Evolutionary conservation across 1,140 invertebrate genomes (phyloP).

Genomic region (Aphidius ervi): DNA sequence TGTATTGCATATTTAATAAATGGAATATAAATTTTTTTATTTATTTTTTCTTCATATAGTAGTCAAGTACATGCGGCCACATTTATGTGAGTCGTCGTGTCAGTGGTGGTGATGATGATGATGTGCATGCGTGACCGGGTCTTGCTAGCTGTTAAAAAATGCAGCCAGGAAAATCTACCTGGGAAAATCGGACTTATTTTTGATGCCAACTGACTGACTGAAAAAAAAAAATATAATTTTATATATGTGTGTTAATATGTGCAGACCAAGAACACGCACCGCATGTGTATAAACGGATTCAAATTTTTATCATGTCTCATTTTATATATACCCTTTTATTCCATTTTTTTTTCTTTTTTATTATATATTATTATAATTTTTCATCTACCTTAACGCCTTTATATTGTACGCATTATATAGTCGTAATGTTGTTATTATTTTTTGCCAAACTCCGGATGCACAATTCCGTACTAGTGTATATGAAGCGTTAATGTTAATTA

Average conservation of each 20-base stretch:
- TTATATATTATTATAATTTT: background rate
- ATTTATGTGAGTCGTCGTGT: too few relatives aligned
- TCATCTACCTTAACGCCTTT: too few relatives aligned
- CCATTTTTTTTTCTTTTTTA: slow-evolving; percentile 14
- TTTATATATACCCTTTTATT: slow-evolving; percentile 12
- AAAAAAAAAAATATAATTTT: slow-evolving; percentile 17
- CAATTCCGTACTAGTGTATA: too few relatives aligned
- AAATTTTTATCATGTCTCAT: slow-evolving; percentile 18
- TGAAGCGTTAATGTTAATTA: too few relatives aligned
- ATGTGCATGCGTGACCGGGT: slow-evolving; percentile 26
- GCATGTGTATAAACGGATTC: slow-evolving; percentile 10
- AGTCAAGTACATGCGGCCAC: too few relatives aligned
- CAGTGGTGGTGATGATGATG: background rate
- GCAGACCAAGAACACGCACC: too few relatives aligned
- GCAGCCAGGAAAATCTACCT: slow-evolving; percentile 39
- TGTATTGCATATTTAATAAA: too few relatives aligned
- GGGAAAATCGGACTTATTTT: slow-evolving; percentile 41
- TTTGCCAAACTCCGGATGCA: slow-evolving; percentile 6
- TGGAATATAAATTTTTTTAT: too few relatives aligned
- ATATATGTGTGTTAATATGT: slow-evolving; percentile 5
- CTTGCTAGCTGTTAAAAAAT: slow-evolving; percentile 29
- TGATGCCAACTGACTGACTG: slow-evolving; percentile 15
- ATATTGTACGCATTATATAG: background rate
- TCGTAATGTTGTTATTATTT: background rate
- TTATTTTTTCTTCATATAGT: too few relatives aligned